Percentiles rank a stretch among this genome's conserved stretches.
These are phyloP conservation scores for Lepilemur ruficaudatus DNA, from an alignment of 2,797 vertebrate genomes.

Conservation along the genomic window DNA sequence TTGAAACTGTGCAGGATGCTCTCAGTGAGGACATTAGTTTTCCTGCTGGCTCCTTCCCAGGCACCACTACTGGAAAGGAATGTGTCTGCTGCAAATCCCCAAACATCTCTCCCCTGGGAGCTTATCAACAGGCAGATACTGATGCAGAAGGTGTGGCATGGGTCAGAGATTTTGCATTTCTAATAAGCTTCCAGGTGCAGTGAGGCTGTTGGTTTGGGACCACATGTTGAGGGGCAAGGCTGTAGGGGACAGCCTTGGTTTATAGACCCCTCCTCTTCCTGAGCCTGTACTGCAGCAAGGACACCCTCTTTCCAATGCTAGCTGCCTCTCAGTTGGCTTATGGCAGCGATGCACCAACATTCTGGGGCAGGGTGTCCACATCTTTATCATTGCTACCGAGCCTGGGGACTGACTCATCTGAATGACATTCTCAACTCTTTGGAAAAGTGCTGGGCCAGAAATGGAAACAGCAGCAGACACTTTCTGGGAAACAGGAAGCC, in stretches of 20 bases:
- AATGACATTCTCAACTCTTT: constrained; percentile 16
- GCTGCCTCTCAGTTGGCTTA: not conserved
- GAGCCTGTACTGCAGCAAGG: not conserved
- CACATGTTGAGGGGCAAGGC: not conserved
- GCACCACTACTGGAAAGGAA: not conserved
- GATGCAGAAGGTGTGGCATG: not conserved
- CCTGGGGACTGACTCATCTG: not conserved
- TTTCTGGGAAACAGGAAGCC: constrained; percentile 53
- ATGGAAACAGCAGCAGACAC: not conserved
- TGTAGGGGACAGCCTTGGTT: not conserved
- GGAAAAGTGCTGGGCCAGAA: not conserved
- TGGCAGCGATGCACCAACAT: rapidly evolving
- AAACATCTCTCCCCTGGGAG: rapidly evolving
- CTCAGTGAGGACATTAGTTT: not conserved
- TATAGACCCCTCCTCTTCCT: not conserved
- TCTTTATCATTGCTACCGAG: not conserved
- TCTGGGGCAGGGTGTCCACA: not conserved
- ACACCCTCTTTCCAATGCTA: not conserved
- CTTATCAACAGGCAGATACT: not conserved
- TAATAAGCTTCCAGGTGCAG: not conserved
- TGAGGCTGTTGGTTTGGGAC: not conserved
- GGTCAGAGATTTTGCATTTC: not conserved
- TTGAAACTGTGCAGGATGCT: not conserved
- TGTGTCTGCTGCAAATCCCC: too few relatives aligned
- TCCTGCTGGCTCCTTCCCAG: too few relatives aligned